Conservation (phyloP, 2,797 vertebrate species). For the Pseudomugil tenellus region DNA sequence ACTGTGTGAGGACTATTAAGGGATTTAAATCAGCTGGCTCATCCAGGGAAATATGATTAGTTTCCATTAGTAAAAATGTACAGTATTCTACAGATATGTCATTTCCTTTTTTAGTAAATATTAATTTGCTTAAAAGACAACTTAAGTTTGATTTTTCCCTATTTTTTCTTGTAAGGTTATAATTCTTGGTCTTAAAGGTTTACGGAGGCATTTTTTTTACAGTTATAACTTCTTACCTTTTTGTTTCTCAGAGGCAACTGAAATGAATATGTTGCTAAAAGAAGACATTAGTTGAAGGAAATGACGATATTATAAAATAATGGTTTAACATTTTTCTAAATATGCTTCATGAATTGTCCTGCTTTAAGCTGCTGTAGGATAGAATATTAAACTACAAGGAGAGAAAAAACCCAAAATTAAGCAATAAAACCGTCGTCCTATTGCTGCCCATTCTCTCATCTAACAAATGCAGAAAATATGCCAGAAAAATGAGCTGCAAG, state of each 20-base stretch:
- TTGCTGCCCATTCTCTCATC: background rate
- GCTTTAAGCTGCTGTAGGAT: background rate
- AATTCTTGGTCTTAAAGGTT: constrained; percentile 58
- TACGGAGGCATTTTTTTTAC: constrained; percentile 72
- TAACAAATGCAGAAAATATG: background rate
- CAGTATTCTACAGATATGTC: constrained; percentile 54
- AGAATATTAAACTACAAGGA: background rate
- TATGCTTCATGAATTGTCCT: constrained; percentile 12
- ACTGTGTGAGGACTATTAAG: constrained; percentile 45
- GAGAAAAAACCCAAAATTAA: background rate
- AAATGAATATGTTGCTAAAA: constrained; percentile 20
- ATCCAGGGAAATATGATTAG: constrained; percentile 33
- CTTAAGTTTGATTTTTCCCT: constrained; percentile 41
- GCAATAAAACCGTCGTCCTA: background rate
- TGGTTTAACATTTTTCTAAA: constrained; percentile 21
- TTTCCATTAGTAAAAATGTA: constrained; percentile 51
- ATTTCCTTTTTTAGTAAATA: constrained; percentile 37
- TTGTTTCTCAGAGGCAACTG: constrained; percentile 17
- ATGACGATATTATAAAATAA: constrained; percentile 12
- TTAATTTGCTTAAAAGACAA: constrained; percentile 19
- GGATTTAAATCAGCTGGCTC: constrained; percentile 37
- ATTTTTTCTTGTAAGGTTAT: constrained; percentile 53
- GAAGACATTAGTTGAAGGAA: constrained; percentile 15
- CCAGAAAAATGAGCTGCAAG: background rate
- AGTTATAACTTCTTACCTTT: constrained; percentile 44